These are phyloP conservation scores for Galleria mellonella DNA, from an alignment of 1,140 invertebrate genomes.

Conservation along the genomic window DNA sequence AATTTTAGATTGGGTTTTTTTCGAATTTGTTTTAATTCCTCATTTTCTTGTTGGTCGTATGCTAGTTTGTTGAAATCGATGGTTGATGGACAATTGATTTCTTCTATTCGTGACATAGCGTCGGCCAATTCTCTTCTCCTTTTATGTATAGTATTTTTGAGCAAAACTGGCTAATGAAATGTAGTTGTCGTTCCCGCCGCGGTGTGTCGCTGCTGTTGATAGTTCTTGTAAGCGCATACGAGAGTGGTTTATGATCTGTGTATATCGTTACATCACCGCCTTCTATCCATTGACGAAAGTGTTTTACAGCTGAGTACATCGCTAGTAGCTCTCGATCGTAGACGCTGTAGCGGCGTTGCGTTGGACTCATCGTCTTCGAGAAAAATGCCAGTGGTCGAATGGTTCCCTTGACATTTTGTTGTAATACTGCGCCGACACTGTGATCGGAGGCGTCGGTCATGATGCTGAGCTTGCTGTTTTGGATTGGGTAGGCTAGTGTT, in stretches of 20 bases:
- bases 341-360: conserved; percentile 5
- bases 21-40: no score
- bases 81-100: no score
- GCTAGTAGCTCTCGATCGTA: conserved; percentile 16
- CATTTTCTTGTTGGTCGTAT: no score
- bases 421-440: conserved; percentile 30
- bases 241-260: conserved; percentile 13
- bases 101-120: conserved; percentile 5
- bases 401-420: conserved; percentile 17
- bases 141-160: conserved; percentile 15
- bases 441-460: conserved; percentile 21
- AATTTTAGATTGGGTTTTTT: no score
- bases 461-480: no score
- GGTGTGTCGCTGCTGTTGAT: conserved; percentile 15
- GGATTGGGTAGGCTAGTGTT: no score
- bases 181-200: conserved; percentile 16
- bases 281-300: conserved; percentile 18
- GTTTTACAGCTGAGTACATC: conserved; percentile 19
- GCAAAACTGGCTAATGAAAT: conserved; percentile 24
- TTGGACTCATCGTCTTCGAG: conserved; percentile 16
- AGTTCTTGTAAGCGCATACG: conserved; percentile 4
- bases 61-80: no score
- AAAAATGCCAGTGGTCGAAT: conserved; percentile 14
- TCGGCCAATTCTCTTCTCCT: conserved; percentile 18
- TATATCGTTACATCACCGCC: conserved; percentile 14